Base-by-base conservation (phyloP, 2,888 invertebrate species). In the Tethea ocularis region DNA sequence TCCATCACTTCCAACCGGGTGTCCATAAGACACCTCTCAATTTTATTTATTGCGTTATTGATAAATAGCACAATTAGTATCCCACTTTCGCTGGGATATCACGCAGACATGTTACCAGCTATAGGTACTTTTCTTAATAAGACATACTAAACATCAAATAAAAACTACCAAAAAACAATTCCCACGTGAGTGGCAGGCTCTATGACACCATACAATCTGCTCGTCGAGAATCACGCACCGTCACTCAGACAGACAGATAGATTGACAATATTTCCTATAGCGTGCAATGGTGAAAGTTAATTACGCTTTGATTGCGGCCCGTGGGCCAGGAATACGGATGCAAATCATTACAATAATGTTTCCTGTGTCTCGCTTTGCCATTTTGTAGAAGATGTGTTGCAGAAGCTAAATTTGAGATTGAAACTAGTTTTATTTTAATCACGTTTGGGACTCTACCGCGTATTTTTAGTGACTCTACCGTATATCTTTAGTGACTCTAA, bases 221-320 rank as follows among this genome's bases (percentile, higher is more conserved):
- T 17, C 23, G 41, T 52, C 36, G 24, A 38, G 52, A 38, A 38
- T 33, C 51, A 60, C 57, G 57, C 51, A n/a, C 58, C 15, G 58
- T 56, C 58, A 57, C 61, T 52, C 52, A 52, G 23, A 51, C 58
- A 38, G 57, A 59, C 61, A 51, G 63, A 59, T 24, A 52, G 23
- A 51, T 56, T 26, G 36, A 38, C 57, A 61, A 26, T 46, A 29
- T 26, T 53, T 53, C 52, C 52, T 53, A 46, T 46, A 29, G 17
- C 10, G 29, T n/a, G n/a, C n/a, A n/a, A 17, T 17, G 52, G 67
- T 61, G 67, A 67, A 69, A 69, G 67, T 63, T 63, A 69, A 64
- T 64, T 55, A n/a, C 38, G 38, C 60, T 26, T 53, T 51, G 23
- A 46, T 46, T 46, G 46, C 46, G 3, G 10, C 0, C 20, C 10